phyloP scores from a whole-genome alignment of 2,113 vertebrate genomes.

The Cygnus atratus region DNA sequence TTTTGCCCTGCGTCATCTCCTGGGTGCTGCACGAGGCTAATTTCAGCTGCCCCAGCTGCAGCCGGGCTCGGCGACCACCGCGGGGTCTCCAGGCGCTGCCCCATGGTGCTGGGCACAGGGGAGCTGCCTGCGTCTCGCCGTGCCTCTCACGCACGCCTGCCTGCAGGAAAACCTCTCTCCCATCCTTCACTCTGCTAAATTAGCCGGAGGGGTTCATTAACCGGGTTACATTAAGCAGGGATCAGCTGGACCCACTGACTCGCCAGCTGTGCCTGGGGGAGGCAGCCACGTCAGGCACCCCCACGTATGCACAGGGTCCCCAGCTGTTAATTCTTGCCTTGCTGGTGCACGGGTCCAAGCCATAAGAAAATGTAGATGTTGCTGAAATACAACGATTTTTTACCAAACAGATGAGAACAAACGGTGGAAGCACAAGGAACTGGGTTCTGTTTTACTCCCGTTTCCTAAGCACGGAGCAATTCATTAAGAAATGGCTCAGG shows the following conservation, averaged over 20 bases:
- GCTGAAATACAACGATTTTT: not conserved
- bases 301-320: not conserved
- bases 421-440: not conserved
- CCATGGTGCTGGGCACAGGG: not conserved
- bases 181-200: not conserved
- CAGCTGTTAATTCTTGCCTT: not conserved
- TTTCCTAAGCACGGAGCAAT: not conserved
- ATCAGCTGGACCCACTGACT: not conserved
- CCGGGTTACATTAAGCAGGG: not conserved
- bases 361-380: not conserved
- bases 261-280: not conserved
- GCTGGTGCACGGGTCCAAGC: not conserved
- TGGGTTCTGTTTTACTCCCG: not conserved
- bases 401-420: not conserved
- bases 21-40: not conserved
- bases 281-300: not conserved
- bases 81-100: not conserved
- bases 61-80: fast-evolving
- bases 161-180: not conserved
- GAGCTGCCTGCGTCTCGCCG: not conserved
- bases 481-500: not conserved
- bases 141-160: not conserved
- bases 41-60: not conserved
- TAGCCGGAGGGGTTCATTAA: not conserved
- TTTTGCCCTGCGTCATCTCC: not conserved